A percentile compares a stretch with the other conserved stretches of the same genome.
Conservation (phyloP, 2,797 vertebrate species). For the Pelodytes ibericus region DNA sequence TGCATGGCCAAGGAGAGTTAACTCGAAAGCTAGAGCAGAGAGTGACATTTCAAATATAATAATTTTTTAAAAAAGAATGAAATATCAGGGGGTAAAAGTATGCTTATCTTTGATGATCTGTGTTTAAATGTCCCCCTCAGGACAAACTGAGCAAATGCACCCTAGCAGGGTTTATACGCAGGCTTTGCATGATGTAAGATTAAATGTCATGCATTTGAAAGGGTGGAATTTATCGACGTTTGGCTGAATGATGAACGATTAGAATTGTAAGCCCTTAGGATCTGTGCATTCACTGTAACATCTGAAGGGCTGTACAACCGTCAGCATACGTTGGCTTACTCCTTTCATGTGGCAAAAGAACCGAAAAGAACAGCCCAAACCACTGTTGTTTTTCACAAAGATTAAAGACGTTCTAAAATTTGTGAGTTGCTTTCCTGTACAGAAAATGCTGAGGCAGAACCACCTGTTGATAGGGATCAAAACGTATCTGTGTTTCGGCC, state of each 20-base stretch:
- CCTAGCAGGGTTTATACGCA: not conserved
- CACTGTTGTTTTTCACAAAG: not conserved
- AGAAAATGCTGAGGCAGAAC: no score
- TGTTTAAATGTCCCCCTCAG: not conserved
- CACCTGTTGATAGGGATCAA: no score
- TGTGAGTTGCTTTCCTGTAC: not conserved
- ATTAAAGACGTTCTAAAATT: not conserved
- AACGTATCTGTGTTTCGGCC: no score
- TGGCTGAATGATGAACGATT: not conserved
- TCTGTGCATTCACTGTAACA: not conserved
- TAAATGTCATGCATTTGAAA: not conserved
- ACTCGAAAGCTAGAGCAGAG: not conserved
- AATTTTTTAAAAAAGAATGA: not conserved
- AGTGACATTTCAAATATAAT: constrained; percentile 2
- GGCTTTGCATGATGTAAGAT: not conserved
- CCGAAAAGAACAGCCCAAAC: not conserved
- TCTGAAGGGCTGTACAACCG: no score
- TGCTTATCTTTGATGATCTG: not conserved
- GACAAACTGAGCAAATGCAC: not conserved
- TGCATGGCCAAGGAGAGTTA: not conserved
- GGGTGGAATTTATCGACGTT: not conserved
- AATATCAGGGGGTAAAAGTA: not conserved
- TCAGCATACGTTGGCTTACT: not conserved
- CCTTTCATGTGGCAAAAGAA: not conserved
- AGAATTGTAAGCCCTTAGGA: not conserved